Conservation (phyloP, 2,113 vertebrate species). For the Ondatra zibethicus region DNA sequence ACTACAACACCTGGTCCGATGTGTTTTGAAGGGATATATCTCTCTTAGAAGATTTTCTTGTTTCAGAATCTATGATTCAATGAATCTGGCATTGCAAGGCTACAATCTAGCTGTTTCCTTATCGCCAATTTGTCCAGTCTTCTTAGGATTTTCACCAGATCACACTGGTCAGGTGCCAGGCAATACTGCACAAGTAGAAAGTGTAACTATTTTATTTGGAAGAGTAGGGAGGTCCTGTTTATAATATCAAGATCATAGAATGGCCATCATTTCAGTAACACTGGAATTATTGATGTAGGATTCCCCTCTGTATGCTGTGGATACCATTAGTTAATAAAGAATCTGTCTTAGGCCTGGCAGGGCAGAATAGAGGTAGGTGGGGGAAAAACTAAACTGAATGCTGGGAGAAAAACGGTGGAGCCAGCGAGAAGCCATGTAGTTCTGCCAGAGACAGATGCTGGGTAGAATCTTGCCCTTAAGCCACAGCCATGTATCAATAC, state of each 20-base stretch:
- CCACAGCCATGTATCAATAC: too few relatives aligned
- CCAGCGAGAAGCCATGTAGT: too few relatives aligned
- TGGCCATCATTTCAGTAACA: background rate
- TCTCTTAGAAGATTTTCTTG: background rate
- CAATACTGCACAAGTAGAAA: background rate
- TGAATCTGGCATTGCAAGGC: background rate
- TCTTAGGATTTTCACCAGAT: background rate
- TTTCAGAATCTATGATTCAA: background rate
- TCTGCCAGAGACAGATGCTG: too few relatives aligned
- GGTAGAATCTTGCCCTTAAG: too few relatives aligned
- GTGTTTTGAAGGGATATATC: background rate
- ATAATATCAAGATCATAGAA: background rate
- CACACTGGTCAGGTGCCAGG: background rate
- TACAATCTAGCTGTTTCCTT: background rate
- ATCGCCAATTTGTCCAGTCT: background rate
- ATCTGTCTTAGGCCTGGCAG: too few relatives aligned
- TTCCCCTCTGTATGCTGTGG: too few relatives aligned
- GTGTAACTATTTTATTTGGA: background rate
- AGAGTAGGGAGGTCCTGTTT: background rate
- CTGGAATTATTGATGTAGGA: background rate
- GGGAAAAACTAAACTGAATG: too few relatives aligned
- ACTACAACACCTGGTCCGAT: background rate
- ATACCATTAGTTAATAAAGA: too few relatives aligned
- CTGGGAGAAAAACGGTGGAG: too few relatives aligned
- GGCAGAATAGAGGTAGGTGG: too few relatives aligned